Percentiles rank a stretch among this genome's conserved stretches.
Evolutionary conservation across 1,140 invertebrate genomes (phyloP).

Genomic region (Platyscapa corneri): DNA sequence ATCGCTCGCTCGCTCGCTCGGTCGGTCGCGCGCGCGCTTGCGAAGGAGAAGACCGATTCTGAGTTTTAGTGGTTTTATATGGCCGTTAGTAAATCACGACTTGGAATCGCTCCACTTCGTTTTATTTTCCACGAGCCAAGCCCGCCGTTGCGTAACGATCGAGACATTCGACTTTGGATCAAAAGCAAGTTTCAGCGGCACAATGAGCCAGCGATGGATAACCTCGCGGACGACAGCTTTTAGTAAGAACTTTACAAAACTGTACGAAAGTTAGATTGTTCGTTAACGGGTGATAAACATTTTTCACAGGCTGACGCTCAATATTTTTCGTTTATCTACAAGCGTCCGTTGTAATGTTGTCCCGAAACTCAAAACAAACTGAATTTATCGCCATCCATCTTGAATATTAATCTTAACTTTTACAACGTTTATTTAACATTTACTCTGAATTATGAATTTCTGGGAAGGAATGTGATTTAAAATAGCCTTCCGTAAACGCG

Average conservation of each 20-base stretch:
- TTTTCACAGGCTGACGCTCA: not conserved
- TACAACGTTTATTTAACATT: not conserved
- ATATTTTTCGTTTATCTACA: not conserved
- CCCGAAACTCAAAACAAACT: not conserved
- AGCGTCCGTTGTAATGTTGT: not conserved
- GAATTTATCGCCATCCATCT: not conserved
- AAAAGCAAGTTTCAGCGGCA: not conserved
- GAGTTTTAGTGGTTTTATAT: not conserved
- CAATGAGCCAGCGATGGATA: not conserved
- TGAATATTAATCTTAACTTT: not conserved
- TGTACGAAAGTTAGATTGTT: not conserved
- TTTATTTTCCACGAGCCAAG: not conserved
- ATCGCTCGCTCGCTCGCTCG: too few relatives aligned
- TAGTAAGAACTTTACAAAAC: not conserved
- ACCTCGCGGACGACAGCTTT: not conserved
- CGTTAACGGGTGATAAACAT: not conserved
- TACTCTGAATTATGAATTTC: not conserved
- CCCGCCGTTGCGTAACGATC: not conserved
- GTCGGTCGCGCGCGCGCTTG: too few relatives aligned
- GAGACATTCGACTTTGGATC: not conserved
- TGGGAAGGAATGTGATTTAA: not conserved
- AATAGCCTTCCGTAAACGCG: not conserved
- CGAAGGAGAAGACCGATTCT: not conserved
- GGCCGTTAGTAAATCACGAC: not conserved
- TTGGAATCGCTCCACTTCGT: not conserved